Percentiles rank a stretch among this genome's conserved stretches.
phyloP scores from a whole-genome alignment of 2,797 vertebrate species.

The Podarcis siculus region DNA sequence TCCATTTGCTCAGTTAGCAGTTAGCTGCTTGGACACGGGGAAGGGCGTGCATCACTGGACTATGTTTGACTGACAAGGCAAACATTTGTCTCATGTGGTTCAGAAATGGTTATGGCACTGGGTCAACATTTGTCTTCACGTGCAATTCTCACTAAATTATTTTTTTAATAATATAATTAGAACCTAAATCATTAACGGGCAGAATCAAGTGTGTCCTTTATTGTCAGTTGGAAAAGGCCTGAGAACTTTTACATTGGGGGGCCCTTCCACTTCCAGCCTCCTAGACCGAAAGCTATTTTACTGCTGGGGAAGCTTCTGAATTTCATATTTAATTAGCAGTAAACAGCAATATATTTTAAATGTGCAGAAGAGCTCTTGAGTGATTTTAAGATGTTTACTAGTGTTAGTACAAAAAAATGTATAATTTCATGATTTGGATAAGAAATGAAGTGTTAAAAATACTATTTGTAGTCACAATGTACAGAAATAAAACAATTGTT shows the following conservation, averaged over 20 bases:
- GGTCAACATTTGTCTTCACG: constrained; percentile 17
- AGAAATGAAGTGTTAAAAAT: constrained; percentile 80
- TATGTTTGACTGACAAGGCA: constrained; percentile 13
- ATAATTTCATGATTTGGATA: constrained; percentile 81
- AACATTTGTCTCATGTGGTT: constrained; percentile 13
- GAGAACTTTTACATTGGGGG: constrained; percentile 19
- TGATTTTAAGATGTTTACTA: constrained; percentile 78
- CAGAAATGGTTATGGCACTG: constrained; percentile 55
- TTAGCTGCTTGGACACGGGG: constrained; percentile 54
- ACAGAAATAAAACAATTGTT: constrained; percentile 78
- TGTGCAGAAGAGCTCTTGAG: constrained; percentile 63
- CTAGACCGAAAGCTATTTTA: constrained; percentile 50
- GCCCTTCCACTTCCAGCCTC: neutral
- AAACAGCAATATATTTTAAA: constrained; percentile 78
- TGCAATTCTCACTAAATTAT: constrained; percentile 46
- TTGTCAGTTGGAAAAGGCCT: constrained; percentile 43
- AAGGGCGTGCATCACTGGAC: constrained; percentile 45
- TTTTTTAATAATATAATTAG: constrained; percentile 32
- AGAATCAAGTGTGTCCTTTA: constrained; percentile 40
- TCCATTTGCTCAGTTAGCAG: constrained; percentile 48
- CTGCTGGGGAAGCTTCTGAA: constrained; percentile 67
- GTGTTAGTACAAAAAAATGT: constrained; percentile 77
- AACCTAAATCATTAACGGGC: constrained; percentile 4
- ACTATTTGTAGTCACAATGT: constrained; percentile 80
- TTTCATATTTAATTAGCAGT: constrained; percentile 68